Base-by-base conservation (phyloP, 1,140 invertebrate genomes). In the Holcopasites calliopsidis region DNA sequence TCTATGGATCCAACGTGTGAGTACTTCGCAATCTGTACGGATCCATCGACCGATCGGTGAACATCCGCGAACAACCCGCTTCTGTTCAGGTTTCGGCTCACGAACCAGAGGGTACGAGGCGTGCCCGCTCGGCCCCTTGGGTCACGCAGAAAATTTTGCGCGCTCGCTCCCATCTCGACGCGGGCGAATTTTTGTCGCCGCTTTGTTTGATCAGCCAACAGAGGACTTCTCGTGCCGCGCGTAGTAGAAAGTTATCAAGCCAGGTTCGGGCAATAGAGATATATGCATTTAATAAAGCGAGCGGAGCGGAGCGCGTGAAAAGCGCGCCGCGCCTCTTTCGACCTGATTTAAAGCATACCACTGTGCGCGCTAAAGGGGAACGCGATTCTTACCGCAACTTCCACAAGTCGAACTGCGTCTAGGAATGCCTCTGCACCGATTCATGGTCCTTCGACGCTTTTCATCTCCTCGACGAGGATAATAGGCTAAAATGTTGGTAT, bases 261-360 rank as follows among this genome's bases (percentile, higher is more conserved):
- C 31, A 66, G 58, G 65, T 62, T 68, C 49, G 49, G 23, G 35
- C 60, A 33, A 40, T 31, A 40, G 21, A 73, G 71, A 66, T 73
- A 44, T 44, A 10, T 44, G n/a, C n/a, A 72, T 72, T 64, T 72
- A 72, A 72, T 72, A 72, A 72, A 42, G 31, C 42, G 54, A 28
- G 47, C 23, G 47, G 28, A 69, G 38, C 18, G 18, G 18, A 33
- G 23, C 50, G 57, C 57, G 57, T 72, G 69, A 72, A 72, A 72
- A 72, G 69, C 58, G 61, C 26, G 71, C 71, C 71, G 71, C 71
- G 71, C 71, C 71, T 73, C 71, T 65, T 65, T 64, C 71, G 71
- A 73, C 71, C 61, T 66, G 61, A 66, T 73, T 73, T 33, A 33
- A 65, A 73, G 44, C 71, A 73, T 73, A 66, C 71, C 70, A 42